Base-by-base conservation (phyloP, 2,888 invertebrate genomes). In the Drosophila affinis region DNA sequence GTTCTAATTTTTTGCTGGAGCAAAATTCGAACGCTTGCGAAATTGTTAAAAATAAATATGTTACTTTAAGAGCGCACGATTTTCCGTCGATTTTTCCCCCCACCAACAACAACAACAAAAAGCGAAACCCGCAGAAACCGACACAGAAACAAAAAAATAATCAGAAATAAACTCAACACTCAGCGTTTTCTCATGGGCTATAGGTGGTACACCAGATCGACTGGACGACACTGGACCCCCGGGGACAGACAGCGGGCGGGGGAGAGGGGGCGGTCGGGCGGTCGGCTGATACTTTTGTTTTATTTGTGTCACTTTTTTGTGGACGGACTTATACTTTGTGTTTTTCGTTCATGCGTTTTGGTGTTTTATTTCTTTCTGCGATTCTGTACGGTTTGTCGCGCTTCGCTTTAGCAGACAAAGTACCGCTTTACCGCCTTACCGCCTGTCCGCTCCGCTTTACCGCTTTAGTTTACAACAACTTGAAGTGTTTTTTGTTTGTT, bases 1-100 rank as follows among this genome's bases (percentile, higher is more conserved):
- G 55, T 72, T 65, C 58, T 57, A 52, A 17, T 62, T 60, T 57
- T 79, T 72, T 55, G 73, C 79, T 87, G 79, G 85, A 87, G 75
- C 64, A 74, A 59, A 82, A 65, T 77, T 78, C 61, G 65, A 76
- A 76, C 78, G 86, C 75, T 87, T 87, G 88, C 88, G 89, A 87
- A 89, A 87, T 87, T 82, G 71, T 87, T 87, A 89, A 80, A 87
- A 87, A 87, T 87, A 87, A 89, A 85, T 82, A 79, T 80, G 65
- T 87, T 86, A 68, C 80, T 83, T 64, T 64, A 56, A 65, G 70
- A 76, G 65, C 68, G 85, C 74, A 74, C 79, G 72, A 81, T 76
- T 76, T 87, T 81, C 52, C 56, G 57, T 59, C 29, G 24, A 18
- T 34, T 57, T 71, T 62, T 55, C 62, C 48, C 56, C 56, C 52